phyloP scores from a whole-genome alignment of 2,797 vertebrate species.

The Danio choprae region DNA sequence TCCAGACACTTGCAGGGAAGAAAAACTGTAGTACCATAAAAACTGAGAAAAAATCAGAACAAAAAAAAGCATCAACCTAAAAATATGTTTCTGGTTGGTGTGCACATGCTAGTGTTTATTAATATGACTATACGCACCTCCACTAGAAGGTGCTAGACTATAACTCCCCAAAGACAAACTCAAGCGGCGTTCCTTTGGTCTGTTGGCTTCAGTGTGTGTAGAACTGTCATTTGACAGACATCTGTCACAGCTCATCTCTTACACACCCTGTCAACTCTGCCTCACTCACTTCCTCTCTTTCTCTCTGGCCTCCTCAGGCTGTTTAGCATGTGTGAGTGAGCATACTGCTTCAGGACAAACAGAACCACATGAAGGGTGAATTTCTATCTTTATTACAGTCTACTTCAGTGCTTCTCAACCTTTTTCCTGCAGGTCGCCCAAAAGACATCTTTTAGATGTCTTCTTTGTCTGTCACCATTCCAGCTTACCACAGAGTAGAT shows the following conservation, averaged over 20 bases:
- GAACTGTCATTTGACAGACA: conserved; percentile 61
- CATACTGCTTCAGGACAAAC: conserved; percentile 68
- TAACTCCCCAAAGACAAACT: conserved; percentile 31
- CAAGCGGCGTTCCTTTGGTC: conserved; percentile 25
- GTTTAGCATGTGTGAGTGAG: conserved; percentile 71
- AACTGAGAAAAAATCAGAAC: background rate
- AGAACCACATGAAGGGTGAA: conserved; percentile 51
- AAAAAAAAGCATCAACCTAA: background rate
- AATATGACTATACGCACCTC: background rate
- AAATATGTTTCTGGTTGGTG: background rate
- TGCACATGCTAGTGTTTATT: background rate
- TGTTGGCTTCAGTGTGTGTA: conserved; percentile 33
- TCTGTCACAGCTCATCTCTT: conserved; percentile 69
- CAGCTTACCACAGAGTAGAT: background rate
- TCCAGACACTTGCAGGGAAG: background rate
- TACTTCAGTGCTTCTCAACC: background rate
- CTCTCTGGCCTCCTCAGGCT: conserved; percentile 62
- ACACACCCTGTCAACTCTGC: conserved; percentile 60
- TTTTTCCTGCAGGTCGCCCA: background rate
- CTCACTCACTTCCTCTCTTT: conserved; percentile 23
- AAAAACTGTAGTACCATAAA: background rate
- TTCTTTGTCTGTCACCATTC: background rate
- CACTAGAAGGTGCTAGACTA: conserved; percentile 9
- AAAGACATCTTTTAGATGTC: conserved; percentile 8
- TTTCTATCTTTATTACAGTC: conserved; percentile 37